Evolutionary conservation across 2,888 invertebrate genomes (phyloP).

Genomic region (Nemurella pictetii): DNA sequence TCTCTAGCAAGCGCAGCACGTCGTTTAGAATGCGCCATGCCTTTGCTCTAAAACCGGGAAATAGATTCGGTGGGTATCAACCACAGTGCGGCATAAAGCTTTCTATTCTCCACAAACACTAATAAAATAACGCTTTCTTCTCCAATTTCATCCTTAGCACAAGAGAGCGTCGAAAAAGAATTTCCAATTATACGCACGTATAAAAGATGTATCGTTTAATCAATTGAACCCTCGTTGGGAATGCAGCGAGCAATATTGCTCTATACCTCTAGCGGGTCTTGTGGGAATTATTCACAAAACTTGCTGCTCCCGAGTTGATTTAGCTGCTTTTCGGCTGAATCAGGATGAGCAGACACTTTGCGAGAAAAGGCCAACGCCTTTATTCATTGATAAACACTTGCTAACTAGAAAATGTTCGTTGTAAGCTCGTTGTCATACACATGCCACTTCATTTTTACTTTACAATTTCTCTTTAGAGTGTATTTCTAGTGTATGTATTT

Average conservation of each 20-base stretch:
- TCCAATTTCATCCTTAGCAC: not conserved
- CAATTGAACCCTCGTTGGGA: not conserved
- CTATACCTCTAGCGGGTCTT: not conserved
- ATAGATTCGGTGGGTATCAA: not conserved
- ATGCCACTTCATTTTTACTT: no score
- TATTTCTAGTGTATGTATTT: no score
- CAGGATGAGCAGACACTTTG: not conserved
- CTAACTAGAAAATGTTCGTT: no score
- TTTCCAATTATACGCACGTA: slow-evolving; percentile 28
- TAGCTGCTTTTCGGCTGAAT: not conserved
- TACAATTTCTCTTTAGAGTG: no score
- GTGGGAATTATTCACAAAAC: not conserved
- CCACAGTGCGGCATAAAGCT: not conserved
- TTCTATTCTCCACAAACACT: not conserved
- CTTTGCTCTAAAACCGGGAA: not conserved
- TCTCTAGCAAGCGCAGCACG: not conserved
- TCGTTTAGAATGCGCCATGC: not conserved
- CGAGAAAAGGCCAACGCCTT: not conserved
- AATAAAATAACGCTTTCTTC: not conserved
- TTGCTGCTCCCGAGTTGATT: not conserved
- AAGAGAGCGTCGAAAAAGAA: not conserved
- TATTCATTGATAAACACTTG: no score
- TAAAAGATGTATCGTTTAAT: slow-evolving; percentile 30
- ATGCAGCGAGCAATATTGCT: not conserved
- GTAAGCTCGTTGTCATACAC: no score